Percentiles rank a stretch among this genome's conserved stretches.
Conservation (phyloP, 2,797 vertebrate genomes). For the Schizopygopsis pylzovi region DNA sequence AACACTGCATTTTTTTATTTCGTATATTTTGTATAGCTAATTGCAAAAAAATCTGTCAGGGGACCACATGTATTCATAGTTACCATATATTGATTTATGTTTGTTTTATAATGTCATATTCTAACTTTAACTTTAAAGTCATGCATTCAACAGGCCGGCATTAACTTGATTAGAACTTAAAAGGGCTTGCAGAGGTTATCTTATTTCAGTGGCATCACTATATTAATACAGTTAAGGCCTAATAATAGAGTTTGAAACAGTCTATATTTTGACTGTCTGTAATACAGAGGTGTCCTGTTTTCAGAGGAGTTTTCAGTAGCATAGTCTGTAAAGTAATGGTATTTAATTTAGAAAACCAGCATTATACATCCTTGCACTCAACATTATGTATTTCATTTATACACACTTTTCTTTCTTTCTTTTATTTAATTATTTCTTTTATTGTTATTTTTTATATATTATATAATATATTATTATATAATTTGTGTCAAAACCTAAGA, state of each 20-base stretch:
- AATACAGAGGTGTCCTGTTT: not conserved
- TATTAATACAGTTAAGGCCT: not conserved
- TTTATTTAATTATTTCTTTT: not conserved
- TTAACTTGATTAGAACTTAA: constrained; percentile 16
- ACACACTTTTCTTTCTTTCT: not conserved
- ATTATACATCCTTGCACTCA: not conserved
- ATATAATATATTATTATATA: not conserved
- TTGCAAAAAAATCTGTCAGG: not conserved
- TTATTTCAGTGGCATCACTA: not conserved
- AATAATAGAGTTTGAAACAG: not conserved
- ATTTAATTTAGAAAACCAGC: not conserved
- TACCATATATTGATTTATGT: not conserved
- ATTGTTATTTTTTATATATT: not conserved
- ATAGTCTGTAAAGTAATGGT: not conserved
- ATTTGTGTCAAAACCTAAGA: constrained; percentile 5
- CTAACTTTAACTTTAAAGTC: not conserved
- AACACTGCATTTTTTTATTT: not conserved
- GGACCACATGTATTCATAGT: not conserved
- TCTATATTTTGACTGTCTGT: not conserved
- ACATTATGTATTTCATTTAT: not conserved
- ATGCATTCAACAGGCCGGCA: constrained; percentile 19
- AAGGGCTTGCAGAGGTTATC: not conserved
- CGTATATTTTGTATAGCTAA: not conserved
- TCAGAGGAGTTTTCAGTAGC: not conserved
- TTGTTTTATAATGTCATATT: not conserved